Percentiles rank a stretch among this genome's conserved stretches.
phyloP scores from a whole-genome alignment of 2,888 invertebrate species.

The Drosophila hamatofila region DNA sequence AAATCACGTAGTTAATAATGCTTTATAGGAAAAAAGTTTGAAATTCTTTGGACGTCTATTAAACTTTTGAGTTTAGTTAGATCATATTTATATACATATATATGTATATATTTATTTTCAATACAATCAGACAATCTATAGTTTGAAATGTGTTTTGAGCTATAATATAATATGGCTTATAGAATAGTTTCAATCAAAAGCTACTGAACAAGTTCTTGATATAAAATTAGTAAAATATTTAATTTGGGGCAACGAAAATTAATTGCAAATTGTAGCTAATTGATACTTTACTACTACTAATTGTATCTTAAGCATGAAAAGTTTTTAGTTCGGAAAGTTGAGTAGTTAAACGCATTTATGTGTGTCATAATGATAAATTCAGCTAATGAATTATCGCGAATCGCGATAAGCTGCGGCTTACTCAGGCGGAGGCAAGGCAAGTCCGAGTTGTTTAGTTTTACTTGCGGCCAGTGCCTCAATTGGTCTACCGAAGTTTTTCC shows the following conservation, averaged over 20 bases:
- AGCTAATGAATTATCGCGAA: constrained; percentile 45
- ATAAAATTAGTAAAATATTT: background rate
- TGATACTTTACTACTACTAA: background rate
- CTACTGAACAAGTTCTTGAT: background rate
- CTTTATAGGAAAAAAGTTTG: background rate
- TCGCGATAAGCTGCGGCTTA: constrained; percentile 39
- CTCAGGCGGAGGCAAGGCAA: background rate
- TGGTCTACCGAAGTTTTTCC: constrained; percentile 24
- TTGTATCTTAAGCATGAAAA: background rate
- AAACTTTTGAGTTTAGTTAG: background rate
- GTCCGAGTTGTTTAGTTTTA: constrained; percentile 34
- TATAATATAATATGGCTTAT: too few species aligned
- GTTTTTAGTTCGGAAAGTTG: constrained; percentile 3
- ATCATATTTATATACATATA: background rate
- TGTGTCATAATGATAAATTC: constrained; percentile 21
- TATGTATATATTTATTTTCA: background rate
- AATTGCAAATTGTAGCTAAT: background rate
- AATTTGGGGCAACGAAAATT: background rate
- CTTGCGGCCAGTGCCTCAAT: constrained; percentile 16
- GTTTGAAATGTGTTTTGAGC: background rate
- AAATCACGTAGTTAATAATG: constrained; percentile 12
- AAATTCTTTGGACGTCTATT: background rate
- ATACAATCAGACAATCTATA: background rate
- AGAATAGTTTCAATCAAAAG: background rate
- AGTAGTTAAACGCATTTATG: constrained; percentile 22